Base-by-base conservation (phyloP, 2,797 vertebrate species). In the Myioborus melanocephalus region DNA sequence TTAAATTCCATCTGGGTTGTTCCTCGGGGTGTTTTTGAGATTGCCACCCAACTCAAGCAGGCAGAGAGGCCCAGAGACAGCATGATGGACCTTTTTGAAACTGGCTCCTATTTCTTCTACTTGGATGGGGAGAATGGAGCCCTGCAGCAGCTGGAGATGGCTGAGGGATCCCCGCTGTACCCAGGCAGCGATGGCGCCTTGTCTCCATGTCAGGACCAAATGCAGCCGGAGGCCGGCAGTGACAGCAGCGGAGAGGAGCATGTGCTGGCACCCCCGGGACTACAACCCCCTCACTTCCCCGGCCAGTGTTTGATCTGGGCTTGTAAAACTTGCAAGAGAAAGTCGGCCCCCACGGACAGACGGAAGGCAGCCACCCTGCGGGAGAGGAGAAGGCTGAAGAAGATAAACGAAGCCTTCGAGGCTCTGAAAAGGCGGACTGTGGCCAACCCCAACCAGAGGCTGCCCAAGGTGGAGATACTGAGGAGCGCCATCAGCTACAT, bases 71-170 rank as follows among this genome's bases (percentile, higher is more conserved):
- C 95, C 44, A 94, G 95, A 96, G 88, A 98, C 98, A 98, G 98
- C 99, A 99, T 98, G 98, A 99, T 99, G 99, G 99, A 99, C 98
- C 98, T 99, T 98, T 99, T 99, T 95, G 99, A 99, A 99, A 99
- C 99, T 97, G 99, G 98, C 96, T 98, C 98, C 98, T 99, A 99
- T 98, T 99, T 99, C 97, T 99, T 99, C 97, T 99, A 99, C 83
- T 98, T 99, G 96, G 99, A 99, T 14, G 98, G 98, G 12, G 99
- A 99, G 92, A 98, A 99, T 98, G 98, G 99, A 93, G 97, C 98
- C 41, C 96, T 99, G 59, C 99, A 99, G 96, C 98, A 98, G 70
- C 94, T 99, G 98, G 99, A 99, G 96, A 98, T 99, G 97, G 97
- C 98, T 19, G 99, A 98, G 80, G 99, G 98, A 86, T 99, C 99